These are phyloP conservation scores for Baccha elongata DNA, from an alignment of 2,888 invertebrate species.

Conservation along the genomic window DNA sequence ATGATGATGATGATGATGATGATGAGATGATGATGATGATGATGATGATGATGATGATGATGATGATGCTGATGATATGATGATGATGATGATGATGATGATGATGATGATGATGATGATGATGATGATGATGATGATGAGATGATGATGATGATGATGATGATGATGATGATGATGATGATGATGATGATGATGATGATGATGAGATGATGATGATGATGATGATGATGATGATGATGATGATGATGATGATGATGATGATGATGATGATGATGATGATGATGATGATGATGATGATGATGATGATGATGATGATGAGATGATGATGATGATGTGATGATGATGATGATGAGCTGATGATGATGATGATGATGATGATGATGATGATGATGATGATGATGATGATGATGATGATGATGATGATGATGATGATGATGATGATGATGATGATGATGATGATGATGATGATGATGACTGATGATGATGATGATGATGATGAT, in stretches of 20 bases:
- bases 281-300: not conserved
- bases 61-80: too few species aligned
- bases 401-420: constrained; percentile 5
- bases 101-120: too few species aligned
- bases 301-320: not conserved
- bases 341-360: not conserved
- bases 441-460: constrained; percentile 5
- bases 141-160: too few species aligned
- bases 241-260: too few species aligned
- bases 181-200: too few species aligned
- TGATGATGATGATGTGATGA: not conserved
- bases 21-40: too few species aligned
- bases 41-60: too few species aligned
- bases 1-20: too few species aligned
- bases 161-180: too few species aligned
- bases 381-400: constrained; percentile 4
- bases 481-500: constrained; percentile 5
- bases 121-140: too few species aligned
- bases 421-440: constrained; percentile 5
- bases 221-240: not conserved
- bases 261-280: not conserved
- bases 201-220: too few species aligned
- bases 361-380: constrained; percentile 2
- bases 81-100: too few species aligned
- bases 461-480: constrained; percentile 1